These are phyloP conservation scores for Zaprionus obscuricornis DNA, from an alignment of 2,888 invertebrate species.

Conservation along the genomic window DNA sequence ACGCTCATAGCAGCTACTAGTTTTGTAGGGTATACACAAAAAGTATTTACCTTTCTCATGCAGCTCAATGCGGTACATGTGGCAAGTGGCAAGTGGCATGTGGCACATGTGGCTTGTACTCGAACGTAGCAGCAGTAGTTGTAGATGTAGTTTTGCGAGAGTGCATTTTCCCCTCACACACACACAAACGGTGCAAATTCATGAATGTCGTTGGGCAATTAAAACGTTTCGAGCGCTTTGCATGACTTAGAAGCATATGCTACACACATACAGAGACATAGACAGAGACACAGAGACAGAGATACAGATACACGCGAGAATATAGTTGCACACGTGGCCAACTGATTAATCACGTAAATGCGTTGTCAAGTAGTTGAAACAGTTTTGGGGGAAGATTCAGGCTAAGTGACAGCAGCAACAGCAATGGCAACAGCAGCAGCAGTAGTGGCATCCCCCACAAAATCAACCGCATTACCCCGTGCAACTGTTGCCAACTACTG, in stretches of 20 bases:
- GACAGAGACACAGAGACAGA: slow-evolving; percentile 2
- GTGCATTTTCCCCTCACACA: slow-evolving; percentile 48
- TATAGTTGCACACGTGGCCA: slow-evolving; percentile 63
- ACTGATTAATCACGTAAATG: slow-evolving; percentile 78
- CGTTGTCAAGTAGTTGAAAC: slow-evolving; percentile 54
- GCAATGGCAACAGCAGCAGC: too few relatives aligned
- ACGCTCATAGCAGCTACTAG: too few relatives aligned
- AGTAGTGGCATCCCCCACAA: slow-evolving; percentile 14
- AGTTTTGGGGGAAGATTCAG: slow-evolving; percentile 11
- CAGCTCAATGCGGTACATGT: too few relatives aligned
- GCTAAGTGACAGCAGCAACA: slow-evolving; percentile 37
- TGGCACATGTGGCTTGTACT: too few relatives aligned
- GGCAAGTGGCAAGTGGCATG: too few relatives aligned
- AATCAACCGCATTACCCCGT: too few relatives aligned
- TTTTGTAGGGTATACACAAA: too few relatives aligned
- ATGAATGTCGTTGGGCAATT: slow-evolving; percentile 54
- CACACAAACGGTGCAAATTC: too few relatives aligned
- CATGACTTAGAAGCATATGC: slow-evolving; percentile 71
- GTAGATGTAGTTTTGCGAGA: slow-evolving; percentile 18
- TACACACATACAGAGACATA: slow-evolving; percentile 9
- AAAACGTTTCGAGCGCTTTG: slow-evolving; percentile 66
- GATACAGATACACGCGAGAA: slow-evolving; percentile 12
- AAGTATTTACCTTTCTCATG: too few relatives aligned
- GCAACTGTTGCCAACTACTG: too few relatives aligned
- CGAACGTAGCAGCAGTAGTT: background rate